Conservation (phyloP, 2,888 invertebrate genomes). For the Laspeyria flexula region DNA sequence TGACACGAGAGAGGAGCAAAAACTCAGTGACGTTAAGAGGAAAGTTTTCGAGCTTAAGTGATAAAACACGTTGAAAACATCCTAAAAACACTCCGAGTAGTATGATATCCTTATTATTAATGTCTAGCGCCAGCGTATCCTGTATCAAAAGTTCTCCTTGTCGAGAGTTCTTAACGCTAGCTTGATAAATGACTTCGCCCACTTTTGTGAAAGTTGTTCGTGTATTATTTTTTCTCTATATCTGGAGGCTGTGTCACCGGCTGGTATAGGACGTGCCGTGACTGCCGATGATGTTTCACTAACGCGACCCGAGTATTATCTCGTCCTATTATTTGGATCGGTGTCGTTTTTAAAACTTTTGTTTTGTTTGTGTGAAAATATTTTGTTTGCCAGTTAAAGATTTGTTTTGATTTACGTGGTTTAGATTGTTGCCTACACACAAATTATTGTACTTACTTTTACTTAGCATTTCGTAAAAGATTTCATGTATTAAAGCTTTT, state of each 20-base stretch:
- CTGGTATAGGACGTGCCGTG: slow-evolving; percentile 65
- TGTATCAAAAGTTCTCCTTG: slow-evolving; percentile 83
- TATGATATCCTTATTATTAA: slow-evolving; percentile 84
- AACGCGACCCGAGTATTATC: slow-evolving; percentile 59
- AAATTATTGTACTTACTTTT: neutral
- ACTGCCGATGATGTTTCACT: slow-evolving; percentile 65
- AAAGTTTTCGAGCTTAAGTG: slow-evolving; percentile 76
- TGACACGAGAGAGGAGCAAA: slow-evolving; percentile 51
- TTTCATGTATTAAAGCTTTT: too few relatives aligned
- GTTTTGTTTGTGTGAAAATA: slow-evolving; percentile 36
- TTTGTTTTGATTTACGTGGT: slow-evolving; percentile 11
- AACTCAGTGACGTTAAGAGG: slow-evolving; percentile 60
- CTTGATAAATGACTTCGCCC: slow-evolving; percentile 84
- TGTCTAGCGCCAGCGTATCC: slow-evolving; percentile 79
- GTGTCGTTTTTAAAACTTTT: slow-evolving; percentile 54
- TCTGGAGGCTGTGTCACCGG: slow-evolving; percentile 60
- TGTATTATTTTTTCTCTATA: slow-evolving; percentile 64
- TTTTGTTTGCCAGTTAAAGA: neutral
- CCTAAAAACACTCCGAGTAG: slow-evolving; percentile 74
- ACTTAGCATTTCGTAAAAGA: too few relatives aligned
- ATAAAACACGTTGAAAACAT: slow-evolving; percentile 77
- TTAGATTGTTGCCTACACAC: slow-evolving; percentile 1
- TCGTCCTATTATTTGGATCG: slow-evolving; percentile 59
- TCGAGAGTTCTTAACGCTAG: slow-evolving; percentile 82
- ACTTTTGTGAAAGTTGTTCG: slow-evolving; percentile 76